Evolutionary conservation across 1,140 invertebrate genomes (phyloP), one percentile per base, ranked within the genome.

Genomic region (Doryteuthis pealeii): DNA sequence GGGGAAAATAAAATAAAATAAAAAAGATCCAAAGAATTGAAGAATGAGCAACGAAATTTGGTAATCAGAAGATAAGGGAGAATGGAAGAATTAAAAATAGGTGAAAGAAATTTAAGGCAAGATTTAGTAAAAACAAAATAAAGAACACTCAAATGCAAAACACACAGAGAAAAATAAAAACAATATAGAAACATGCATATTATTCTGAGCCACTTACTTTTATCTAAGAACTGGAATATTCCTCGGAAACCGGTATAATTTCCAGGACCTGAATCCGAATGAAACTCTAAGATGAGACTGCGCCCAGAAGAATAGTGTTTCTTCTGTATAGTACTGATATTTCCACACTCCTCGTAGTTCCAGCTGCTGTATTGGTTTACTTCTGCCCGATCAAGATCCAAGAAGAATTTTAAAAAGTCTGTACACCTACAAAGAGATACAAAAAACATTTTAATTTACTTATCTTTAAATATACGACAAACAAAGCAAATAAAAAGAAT

Each of bases 391-490:
- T 88, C 92, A 85, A 92, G 89, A 89, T 92, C 93, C 69, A 93
- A 89, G 88, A 93, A 96, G 70, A 95, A 90, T 88, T 94, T 93
- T 72, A 96, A 85, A 85, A 92, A 95, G 87, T 95, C 94, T 0
- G 91, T 87, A 84, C 94, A 95, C 77, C 94, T 95, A 91, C 73
- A 91, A 81, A 84, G 83, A 83, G 78, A 82, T 74, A 71, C 77
- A 70, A 75, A 75, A 43, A 40, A 40, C 35, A 10, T 40, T 40
- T 40, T 5, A 40, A 40, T n/a, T n/a, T n/a, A n/a, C n/a, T n/a
- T n/a, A n/a, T n/a, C n/a, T n/a, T n/a, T n/a, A n/a, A n/a, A n/a
- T n/a, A n/a, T n/a, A n/a, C n/a, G n/a, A n/a, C n/a, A n/a, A n/a
- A n/a, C n/a, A n/a, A n/a, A n/a, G n/a, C n/a, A n/a, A n/a, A n/a